Base-by-base conservation (phyloP, 2,888 invertebrate genomes). In the Drosophila fulvimacula region DNA sequence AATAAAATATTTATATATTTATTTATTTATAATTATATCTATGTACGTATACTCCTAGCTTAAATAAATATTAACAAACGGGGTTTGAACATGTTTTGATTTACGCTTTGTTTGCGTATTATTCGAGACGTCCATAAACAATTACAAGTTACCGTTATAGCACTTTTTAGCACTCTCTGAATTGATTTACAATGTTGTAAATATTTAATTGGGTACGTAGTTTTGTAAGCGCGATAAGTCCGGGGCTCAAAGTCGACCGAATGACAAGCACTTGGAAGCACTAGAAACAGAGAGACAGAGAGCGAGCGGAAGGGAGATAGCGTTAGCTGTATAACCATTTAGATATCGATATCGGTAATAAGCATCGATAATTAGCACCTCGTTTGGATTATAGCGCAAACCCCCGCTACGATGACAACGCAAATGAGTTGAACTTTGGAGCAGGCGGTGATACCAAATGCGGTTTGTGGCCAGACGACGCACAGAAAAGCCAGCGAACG, bases 401-500 rank as follows among this genome's bases (percentile, higher is more conserved):
- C 36, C 46, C 46, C 30, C 32, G 24, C 41, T 38, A 21, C 27
- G 56, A 51, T 49, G 24, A 56, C 61, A 34, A 51, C 58, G 51
- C 27, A n/a, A 51, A 39, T 38, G 36, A 39, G 27, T 13, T 69
- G 49, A 53, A 76, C 75, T 78, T 76, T 78, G 78, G 58, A 71
- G 19, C 56, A 42, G 49, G 41, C 42, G 42, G 21, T 36, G 27
- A 49, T 41, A 63, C 7, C 17, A 41, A 4, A 15, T 24, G 27
- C 24, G 36, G 19, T 53, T 39, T 42, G 34, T 34, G 39, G 7
- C 21, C 34, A 39, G 56, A 27, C 38, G 56, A 19, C 38, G 36
- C 13, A 19, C 39, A 39, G 39, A 17, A 6, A 48, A 34, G 17
- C 17, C 34, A 34, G 19, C n/a, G 48, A 42, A 30, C 41, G 21